Conservation (phyloP, 2,888 invertebrate species). For the Ryuthela nishihirai region DNA sequence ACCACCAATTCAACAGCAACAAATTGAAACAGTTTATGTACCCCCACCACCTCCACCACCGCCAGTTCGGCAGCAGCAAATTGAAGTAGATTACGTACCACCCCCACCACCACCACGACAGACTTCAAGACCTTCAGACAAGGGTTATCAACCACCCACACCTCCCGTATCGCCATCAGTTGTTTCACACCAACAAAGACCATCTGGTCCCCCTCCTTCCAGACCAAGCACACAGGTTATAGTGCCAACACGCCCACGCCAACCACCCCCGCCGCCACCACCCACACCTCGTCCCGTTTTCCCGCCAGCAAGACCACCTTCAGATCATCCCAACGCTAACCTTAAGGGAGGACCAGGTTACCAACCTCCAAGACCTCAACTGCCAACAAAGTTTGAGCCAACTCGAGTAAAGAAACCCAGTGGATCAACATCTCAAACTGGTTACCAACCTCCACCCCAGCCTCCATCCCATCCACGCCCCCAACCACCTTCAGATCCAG, state of each 20-base stretch:
- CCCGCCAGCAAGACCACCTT: slow-evolving; percentile 8
- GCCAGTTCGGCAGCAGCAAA: too few species aligned
- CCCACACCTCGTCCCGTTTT: slow-evolving; percentile 19
- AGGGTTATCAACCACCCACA: slow-evolving; percentile 5
- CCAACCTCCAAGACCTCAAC: slow-evolving; percentile 4
- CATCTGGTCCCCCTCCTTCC: slow-evolving; percentile 8
- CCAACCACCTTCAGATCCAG: too few species aligned
- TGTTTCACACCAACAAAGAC: slow-evolving; percentile 21
- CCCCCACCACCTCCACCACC: slow-evolving; percentile 29
- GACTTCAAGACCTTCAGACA: slow-evolving; percentile 1
- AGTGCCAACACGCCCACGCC: slow-evolving; percentile 11
- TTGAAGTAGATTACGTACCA: neutral
- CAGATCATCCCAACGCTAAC: slow-evolving; percentile 35
- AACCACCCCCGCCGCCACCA: slow-evolving; percentile 10
- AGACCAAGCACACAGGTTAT: too few species aligned
- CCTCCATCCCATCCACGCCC: too few species aligned
- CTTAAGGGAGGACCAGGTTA: slow-evolving; percentile 25
- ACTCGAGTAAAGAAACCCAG: too few species aligned
- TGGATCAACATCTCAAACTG: too few species aligned
- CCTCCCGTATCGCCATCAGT: slow-evolving; percentile 24
- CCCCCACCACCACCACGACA: neutral
- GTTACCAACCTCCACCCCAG: too few species aligned
- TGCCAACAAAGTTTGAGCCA: too few species aligned
- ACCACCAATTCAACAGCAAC: slow-evolving; percentile 23
- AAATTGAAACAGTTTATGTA: slow-evolving; percentile 25